Evolutionary conservation across 2,888 invertebrate species (phyloP).

Genomic region (Acanthosepion pharaonis): DNA sequence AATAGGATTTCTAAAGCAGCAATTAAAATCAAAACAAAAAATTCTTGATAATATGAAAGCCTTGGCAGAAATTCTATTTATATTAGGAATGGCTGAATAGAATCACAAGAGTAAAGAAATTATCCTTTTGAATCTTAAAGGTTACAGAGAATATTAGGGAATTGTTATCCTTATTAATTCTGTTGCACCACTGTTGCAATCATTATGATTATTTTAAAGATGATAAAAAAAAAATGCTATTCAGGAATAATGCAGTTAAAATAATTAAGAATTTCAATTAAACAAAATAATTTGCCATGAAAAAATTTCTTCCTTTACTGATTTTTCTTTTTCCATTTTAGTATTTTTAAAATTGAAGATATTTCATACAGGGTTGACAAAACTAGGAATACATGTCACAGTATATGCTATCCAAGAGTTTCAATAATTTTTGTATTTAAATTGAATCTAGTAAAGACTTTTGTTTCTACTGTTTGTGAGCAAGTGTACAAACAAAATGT

Average conservation of each 20-base stretch:
- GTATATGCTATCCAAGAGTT: too few relatives aligned
- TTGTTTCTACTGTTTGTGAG: too few relatives aligned
- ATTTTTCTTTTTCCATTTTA: background rate
- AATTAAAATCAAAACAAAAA: background rate
- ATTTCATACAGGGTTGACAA: too few relatives aligned
- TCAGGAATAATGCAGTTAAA: background rate
- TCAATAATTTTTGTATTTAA: too few relatives aligned
- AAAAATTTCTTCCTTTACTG: background rate
- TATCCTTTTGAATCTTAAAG: conserved; percentile 2
- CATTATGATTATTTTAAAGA: background rate
- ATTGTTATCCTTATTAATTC: background rate
- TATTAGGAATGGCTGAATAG: conserved; percentile 33
- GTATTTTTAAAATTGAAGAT: background rate
- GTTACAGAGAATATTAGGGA: background rate
- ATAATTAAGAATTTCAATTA: background rate
- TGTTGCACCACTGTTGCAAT: background rate
- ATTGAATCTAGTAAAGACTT: too few relatives aligned
- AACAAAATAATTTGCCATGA: background rate
- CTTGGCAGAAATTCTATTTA: background rate
- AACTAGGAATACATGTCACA: too few relatives aligned
- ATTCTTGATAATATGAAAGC: background rate
- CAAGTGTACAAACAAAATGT: too few relatives aligned
- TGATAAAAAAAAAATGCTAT: background rate
- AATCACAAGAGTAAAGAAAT: background rate
- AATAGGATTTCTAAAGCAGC: background rate